phyloP scores from a whole-genome alignment of 2,797 vertebrate species.

The Ceryle rudis region DNA sequence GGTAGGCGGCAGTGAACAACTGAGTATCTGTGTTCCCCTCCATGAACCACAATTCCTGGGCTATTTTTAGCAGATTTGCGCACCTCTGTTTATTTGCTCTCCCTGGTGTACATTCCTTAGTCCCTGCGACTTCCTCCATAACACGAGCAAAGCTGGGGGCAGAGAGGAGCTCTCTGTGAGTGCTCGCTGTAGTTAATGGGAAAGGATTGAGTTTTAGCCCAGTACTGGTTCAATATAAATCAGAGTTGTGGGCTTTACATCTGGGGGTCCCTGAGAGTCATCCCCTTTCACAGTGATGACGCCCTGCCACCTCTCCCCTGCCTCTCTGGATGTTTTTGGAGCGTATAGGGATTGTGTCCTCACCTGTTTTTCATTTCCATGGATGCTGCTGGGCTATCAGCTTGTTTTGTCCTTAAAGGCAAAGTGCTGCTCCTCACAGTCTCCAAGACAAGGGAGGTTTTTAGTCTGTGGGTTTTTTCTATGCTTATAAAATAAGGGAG shows the following conservation, averaged over 20 bases:
- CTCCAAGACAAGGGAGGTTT: neutral
- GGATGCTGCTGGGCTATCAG: conserved; percentile 3
- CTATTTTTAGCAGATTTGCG: conserved; percentile 69
- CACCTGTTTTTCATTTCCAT: conserved; percentile 60
- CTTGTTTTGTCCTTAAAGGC: conserved; percentile 15
- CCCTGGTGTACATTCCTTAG: conserved; percentile 43
- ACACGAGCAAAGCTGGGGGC: neutral
- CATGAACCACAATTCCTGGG: neutral
- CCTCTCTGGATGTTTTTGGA: neutral
- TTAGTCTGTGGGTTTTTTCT: neutral
- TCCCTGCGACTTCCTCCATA: neutral
- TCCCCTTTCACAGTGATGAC: neutral
- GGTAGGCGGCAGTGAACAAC: conserved; percentile 1
- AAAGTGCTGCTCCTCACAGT: neutral
- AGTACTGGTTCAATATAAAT: neutral
- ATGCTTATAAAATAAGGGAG: neutral
- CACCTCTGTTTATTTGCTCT: conserved; percentile 72
- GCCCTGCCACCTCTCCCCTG: neutral
- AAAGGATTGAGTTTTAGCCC: neutral
- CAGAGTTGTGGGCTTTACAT: neutral
- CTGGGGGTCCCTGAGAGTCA: neutral
- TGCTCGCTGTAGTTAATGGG: fast-evolving
- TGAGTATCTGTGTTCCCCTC: conserved; percentile 18
- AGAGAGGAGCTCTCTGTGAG: neutral
- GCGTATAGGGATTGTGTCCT: neutral